Evolutionary conservation across 1,140 invertebrate species (phyloP).

Genomic region (Leptinotarsa texana): DNA sequence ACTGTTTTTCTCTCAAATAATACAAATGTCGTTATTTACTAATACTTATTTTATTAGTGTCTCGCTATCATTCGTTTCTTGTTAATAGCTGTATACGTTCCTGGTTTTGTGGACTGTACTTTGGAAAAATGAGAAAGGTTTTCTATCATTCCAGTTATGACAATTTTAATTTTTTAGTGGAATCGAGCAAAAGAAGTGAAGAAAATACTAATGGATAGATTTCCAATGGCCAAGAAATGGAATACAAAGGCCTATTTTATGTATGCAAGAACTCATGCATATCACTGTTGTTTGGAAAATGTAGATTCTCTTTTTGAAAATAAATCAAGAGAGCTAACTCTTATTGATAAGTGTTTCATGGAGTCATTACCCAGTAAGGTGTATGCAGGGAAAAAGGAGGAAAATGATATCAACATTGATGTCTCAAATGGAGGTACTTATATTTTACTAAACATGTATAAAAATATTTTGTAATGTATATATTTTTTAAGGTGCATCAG

Average conservation of each 20-base stretch:
- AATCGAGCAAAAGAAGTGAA: slow-evolving; percentile 46
- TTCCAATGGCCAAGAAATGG: slow-evolving; percentile 41
- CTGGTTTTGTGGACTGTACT: too few species aligned
- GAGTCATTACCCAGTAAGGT: slow-evolving; percentile 4
- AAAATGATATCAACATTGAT: slow-evolving; percentile 17
- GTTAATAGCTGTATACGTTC: too few species aligned
- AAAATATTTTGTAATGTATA: background rate
- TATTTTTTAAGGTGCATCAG: slow-evolving; percentile 7
- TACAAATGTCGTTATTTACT: too few species aligned
- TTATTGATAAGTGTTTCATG: slow-evolving; percentile 32
- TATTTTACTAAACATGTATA: background rate
- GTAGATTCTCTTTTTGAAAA: slow-evolving; percentile 41
- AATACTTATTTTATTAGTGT: too few species aligned
- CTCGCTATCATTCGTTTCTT: too few species aligned
- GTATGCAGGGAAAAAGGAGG: background rate
- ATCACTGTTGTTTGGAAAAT: slow-evolving; percentile 34
- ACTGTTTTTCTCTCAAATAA: too few species aligned
- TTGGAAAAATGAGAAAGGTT: too few species aligned
- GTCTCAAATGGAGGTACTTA: slow-evolving; percentile 14
- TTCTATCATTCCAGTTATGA: too few species aligned
- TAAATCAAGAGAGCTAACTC: slow-evolving; percentile 35
- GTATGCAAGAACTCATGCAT: slow-evolving; percentile 47
- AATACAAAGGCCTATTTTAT: slow-evolving; percentile 47
- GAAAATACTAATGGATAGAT: slow-evolving; percentile 36
- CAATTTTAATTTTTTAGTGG: slow-evolving; percentile 43